Evolutionary conservation across 2,888 invertebrate genomes (phyloP), one percentile per base, ranked within the genome.

Genomic region (Synanthedon andrenaeformis): DNA sequence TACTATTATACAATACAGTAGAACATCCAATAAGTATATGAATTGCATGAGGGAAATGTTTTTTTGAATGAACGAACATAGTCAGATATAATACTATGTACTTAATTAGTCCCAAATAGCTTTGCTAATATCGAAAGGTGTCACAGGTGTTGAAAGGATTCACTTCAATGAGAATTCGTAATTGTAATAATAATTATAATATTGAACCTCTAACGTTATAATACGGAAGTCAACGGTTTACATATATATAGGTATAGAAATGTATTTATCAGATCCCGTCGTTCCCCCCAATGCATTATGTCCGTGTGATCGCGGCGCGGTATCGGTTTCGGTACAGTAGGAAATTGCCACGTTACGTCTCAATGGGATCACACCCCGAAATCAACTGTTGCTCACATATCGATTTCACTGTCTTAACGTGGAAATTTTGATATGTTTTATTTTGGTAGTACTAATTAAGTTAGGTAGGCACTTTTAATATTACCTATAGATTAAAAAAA

Each of bases 291-390:
- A 59, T 62, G 58, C 56, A 60, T 62, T 62, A 64, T 62, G 60
- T 60, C 64, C 59, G 60, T 58, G 61, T 60, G 66, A 66, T 51
- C 54, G 49, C 23, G 49, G 42, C 52, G 19, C 35, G 35, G 35
- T 54, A 53, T 68, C 66, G 61, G 64, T 64, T 64, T 63, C 63
- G 61, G 58, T 57, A 54, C 51, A 59, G 58, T 56, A 62, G 76
- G 75, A 77, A 72, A 76, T 78, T 77, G 75, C 65, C 66, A 58
- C 67, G 66, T 72, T 70, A 72, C 65, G 68, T 72, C 72, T 74
- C 70, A 63, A 72, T 72, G 67, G 71, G 73, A 70, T 72, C 72
- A 67, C 62, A 62, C 63, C 66, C 60, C 62, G 62, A 55, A 53
- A 55, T 67, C 72, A 76, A 73, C 74, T 76, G 79, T 78, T 78